Evolutionary conservation across 2,113 vertebrate genomes (phyloP), one percentile per base, ranked within the genome.

Genomic region (Australoheros scitulus): DNA sequence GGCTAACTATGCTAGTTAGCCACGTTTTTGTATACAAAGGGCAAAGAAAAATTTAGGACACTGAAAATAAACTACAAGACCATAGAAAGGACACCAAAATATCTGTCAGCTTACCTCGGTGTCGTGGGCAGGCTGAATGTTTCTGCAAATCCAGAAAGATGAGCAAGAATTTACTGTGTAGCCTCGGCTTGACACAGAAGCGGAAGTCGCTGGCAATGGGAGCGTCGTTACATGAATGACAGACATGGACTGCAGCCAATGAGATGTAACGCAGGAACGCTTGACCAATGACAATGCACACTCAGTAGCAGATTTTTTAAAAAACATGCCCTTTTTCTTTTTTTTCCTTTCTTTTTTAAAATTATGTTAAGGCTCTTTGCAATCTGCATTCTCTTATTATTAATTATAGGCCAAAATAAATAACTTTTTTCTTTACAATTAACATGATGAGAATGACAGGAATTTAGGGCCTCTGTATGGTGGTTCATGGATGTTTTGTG

Each of bases 121-220:
- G 47, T 22, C 36, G 41, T 38, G 59, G 32, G 65, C 63, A 22
- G 32, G 34, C 18, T 56, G 65, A 60, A 10, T 61, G 75, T 61
- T 88, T 80, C 81, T 78, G 56, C 81, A 59, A 80, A 26, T 88
- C 81, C 78, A 81, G 34, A 81, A 74, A 77, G 52, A 82, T 77
- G 88, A 81, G 55, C 26, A 84, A 63, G 77, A 89, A 70, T 82
- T 72, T 77, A 80, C 74, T 86, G 80, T n/a, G 59, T 34, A 86
- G 85, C 52, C 70, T 80, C 55, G 79, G 75, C 50, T 87, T 94
- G 93, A 95, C 94, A 95, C 95, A 93, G 92, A 93, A 83, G 88
- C 95, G 96, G 96, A 96, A 96, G 93, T 90, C 20, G 72, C 80
- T 78, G 38, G 77, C 59, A 18, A 2, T 7, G 47, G 88, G 84